phyloP scores from a whole-genome alignment of 2,888 invertebrate genomes.

The Brenthis daphne region DNA sequence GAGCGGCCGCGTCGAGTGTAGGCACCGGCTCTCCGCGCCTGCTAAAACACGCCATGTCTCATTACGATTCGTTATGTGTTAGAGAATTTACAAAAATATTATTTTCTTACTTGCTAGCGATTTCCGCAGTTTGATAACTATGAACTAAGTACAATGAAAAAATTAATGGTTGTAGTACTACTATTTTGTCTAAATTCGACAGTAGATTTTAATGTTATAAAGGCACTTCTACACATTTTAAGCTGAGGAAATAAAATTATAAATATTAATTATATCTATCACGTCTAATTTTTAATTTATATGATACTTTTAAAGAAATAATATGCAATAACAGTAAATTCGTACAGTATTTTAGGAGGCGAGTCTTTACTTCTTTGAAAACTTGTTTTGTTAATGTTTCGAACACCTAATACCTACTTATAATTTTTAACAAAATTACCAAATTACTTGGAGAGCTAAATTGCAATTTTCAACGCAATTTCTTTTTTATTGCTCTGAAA shows the following conservation, averaged over 20 bases:
- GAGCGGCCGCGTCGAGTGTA: conserved; percentile 55
- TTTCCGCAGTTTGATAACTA: neutral
- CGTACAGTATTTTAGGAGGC: conserved; percentile 6
- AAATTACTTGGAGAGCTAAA: conserved; percentile 18
- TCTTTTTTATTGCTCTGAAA: conserved; percentile 2
- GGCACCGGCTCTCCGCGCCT: conserved; percentile 27
- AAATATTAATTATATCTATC: no score
- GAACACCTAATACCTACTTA: conserved; percentile 13
- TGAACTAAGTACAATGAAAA: no score
- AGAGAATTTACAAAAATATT: conserved; percentile 42
- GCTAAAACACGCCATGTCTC: conserved; percentile 22
- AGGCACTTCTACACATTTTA: no score
- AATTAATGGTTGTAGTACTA: no score
- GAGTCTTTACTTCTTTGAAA: conserved; percentile 7
- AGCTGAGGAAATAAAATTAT: no score
- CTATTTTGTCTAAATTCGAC: no score
- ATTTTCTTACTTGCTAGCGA: neutral
- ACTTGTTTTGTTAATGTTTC: conserved; percentile 8
- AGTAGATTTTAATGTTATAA: no score
- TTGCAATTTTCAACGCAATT: neutral
- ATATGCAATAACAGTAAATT: no score
- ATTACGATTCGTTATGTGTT: conserved; percentile 54
- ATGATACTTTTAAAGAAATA: no score
- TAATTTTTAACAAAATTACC: conserved; percentile 10
- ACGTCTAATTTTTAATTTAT: no score